phyloP scores from a whole-genome alignment of 2,797 vertebrate genomes.

The Crenichthys baileyi region DNA sequence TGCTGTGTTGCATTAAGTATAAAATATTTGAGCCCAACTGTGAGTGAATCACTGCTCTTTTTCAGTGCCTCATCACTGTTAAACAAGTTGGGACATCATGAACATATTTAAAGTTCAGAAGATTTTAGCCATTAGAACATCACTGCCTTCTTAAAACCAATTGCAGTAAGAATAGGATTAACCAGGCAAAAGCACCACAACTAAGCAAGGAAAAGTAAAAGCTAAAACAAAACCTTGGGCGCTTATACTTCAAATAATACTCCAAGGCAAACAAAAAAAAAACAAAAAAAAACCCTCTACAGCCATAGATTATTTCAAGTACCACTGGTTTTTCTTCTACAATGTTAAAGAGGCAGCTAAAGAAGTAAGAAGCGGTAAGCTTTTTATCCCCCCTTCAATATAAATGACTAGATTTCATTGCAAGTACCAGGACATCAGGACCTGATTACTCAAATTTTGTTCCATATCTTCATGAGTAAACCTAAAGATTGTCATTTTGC shows the following conservation, averaged over 20 bases:
- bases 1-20: background rate
- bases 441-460: constrained; percentile 60
- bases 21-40: background rate
- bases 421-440: constrained; percentile 60
- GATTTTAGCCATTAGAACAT: constrained; percentile 42
- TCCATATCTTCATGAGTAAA: constrained; percentile 56
- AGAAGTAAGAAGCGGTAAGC: constrained; percentile 38
- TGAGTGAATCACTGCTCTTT: constrained; percentile 21
- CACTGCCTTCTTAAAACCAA: constrained; percentile 15
- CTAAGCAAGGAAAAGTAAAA: constrained; percentile 34
- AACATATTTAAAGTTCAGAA: constrained; percentile 31
- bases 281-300: constrained; percentile 54
- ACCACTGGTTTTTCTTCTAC: constrained; percentile 55
- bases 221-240: constrained; percentile 51
- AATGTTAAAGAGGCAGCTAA: constrained; percentile 62
- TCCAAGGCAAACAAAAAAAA: constrained; percentile 35
- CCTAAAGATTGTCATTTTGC: constrained; percentile 59
- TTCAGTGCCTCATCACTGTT: background rate
- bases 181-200: constrained; percentile 55
- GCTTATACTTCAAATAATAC: constrained; percentile 70
- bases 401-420: constrained; percentile 56
- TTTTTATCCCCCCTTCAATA: constrained; percentile 7
- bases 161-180: constrained; percentile 38
- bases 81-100: too few species aligned
- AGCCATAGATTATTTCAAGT: constrained; percentile 69